Evolutionary conservation across 2,888 invertebrate genomes (phyloP).

Genomic region (Nomada flava): DNA sequence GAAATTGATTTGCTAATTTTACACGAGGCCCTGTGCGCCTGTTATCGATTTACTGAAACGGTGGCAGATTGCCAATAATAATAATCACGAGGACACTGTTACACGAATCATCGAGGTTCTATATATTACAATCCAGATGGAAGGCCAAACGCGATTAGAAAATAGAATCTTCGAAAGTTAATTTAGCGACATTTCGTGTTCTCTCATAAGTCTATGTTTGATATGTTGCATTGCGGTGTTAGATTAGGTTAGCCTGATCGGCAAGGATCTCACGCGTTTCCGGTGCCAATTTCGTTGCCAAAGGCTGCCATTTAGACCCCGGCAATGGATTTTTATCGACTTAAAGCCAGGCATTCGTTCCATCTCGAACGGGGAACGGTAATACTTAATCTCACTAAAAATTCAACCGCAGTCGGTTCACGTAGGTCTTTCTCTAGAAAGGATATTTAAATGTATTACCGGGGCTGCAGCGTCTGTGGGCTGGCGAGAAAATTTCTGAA

Average conservation of each 20-base stretch:
- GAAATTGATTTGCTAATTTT: background rate
- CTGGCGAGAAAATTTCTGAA: slow-evolving; percentile 45
- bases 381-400: slow-evolving; percentile 57
- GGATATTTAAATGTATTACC: slow-evolving; percentile 61
- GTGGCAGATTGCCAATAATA: background rate
- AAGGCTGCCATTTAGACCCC: slow-evolving; percentile 56
- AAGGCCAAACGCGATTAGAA: too few relatives aligned
- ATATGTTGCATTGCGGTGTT: slow-evolving; percentile 40
- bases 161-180: background rate
- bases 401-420: slow-evolving; percentile 58
- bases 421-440: slow-evolving; percentile 56
- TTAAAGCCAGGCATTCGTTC: slow-evolving; percentile 62
- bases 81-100: background rate
- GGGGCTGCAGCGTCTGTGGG: background rate
- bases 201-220: background rate
- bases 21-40: background rate
- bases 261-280: slow-evolving; percentile 72
- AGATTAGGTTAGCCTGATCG: slow-evolving; percentile 56
- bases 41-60: background rate
- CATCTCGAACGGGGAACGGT: slow-evolving; percentile 49
- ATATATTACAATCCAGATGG: too few relatives aligned
- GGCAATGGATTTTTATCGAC: slow-evolving; percentile 70
- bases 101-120: too few relatives aligned
- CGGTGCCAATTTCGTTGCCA: slow-evolving; percentile 69
- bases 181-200: background rate